Base-by-base conservation (phyloP, 2,113 vertebrate species). In the Lophochroa leadbeateri region DNA sequence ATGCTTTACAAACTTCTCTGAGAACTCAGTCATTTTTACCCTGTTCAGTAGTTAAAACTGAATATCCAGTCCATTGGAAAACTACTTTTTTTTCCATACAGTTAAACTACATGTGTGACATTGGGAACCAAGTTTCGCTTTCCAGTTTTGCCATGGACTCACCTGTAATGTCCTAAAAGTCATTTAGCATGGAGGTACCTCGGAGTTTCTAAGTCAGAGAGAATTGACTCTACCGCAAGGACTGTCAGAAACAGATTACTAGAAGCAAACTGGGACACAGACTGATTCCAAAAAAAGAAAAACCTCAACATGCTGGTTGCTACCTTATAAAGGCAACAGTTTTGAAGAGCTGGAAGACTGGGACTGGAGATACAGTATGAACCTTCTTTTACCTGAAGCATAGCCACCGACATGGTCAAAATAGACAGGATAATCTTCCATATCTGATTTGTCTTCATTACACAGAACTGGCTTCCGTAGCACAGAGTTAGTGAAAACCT, bases 391-490 rank as follows among this genome's bases (percentile, higher is more conserved):
- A 94, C 80, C 93, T 93, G 4, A 1, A 4, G 0, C 5, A 29
- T 20, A 25, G 25, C 4, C 2, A 4, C 0, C 0, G 2, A 1
- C 7, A 53, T 6, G 7, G 6, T 35, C n/a, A 44, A 47, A 16
- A 76, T 74, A 58, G 18, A 0, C 5, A 47, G 50, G 83, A 37
- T 63, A 25, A 37, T 31, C 55, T 39, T 88, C 91, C 0, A 0
- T 16, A 17, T 94, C 69, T 31, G 83, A 43, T 27, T 9, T 44
- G 27, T 67, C 65, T 74, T 29, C 43, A 19, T 49, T 47, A 82
- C 98, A 98, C 60, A 98, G 68, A 69, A 97, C 76, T 15, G 98
- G 98, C 50, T 98, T 98, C 69, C 84, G 97, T 39, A 98, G 70
- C 33, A 9, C 17, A 46, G 96, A 87, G 57, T 97, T 98, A 21